A percentile compares a stretch with the other conserved stretches of the same genome.
Conservation (phyloP, 2,797 vertebrate genomes). For the Peromyscus nudipes region DNA sequence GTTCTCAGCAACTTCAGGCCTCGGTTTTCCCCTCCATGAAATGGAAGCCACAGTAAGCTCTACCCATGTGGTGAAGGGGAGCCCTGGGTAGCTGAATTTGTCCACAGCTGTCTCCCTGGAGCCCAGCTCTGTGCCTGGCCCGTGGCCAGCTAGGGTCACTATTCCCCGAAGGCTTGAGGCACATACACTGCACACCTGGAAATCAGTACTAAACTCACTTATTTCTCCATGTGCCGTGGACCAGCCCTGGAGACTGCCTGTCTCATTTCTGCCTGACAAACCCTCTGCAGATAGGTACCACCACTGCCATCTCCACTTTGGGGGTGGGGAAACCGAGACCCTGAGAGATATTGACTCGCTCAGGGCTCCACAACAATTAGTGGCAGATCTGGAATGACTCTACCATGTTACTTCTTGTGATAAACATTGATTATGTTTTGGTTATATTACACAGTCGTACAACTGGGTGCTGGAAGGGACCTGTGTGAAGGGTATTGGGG, state of each 20-base stretch:
- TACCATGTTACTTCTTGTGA: background rate
- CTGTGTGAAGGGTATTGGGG: rapidly evolving
- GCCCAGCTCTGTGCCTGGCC: background rate
- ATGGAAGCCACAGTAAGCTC: background rate
- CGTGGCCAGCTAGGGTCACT: rapidly evolving
- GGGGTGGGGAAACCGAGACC: background rate
- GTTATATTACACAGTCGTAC: background rate
- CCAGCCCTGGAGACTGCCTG: background rate
- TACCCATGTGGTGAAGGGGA: rapidly evolving
- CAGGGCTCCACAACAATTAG: background rate
- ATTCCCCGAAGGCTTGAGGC: background rate
- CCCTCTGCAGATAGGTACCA: rapidly evolving
- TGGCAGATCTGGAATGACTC: background rate
- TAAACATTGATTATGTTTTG: background rate
- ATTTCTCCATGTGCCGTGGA: rapidly evolving
- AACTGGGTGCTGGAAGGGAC: background rate
- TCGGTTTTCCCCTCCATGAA: background rate
- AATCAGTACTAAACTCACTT: background rate
- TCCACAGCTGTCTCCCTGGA: slow-evolving; percentile 41
- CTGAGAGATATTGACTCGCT: background rate
- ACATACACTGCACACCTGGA: background rate
- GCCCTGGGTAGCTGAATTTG: too few species aligned
- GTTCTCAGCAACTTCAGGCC: rapidly evolving
- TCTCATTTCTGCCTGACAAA: rapidly evolving
- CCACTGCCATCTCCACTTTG: background rate